Percentiles rank a stretch among this genome's conserved stretches.
Evolutionary conservation across 2,888 invertebrate genomes (phyloP).

Genomic region (Poecilus cupreus): DNA sequence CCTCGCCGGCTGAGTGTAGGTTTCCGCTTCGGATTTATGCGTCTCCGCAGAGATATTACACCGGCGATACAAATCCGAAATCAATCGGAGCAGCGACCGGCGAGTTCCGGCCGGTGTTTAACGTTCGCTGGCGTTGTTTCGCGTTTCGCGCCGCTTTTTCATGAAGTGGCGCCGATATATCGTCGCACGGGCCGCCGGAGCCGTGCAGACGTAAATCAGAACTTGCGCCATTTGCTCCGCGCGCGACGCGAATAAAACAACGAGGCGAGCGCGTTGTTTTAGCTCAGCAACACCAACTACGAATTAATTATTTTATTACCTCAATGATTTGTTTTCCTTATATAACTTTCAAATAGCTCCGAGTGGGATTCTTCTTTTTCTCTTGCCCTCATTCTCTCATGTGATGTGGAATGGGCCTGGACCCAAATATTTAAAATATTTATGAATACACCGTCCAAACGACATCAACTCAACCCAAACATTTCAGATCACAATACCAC

Average conservation of each 20-base stretch:
- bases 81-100: slow-evolving; percentile 29
- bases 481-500: too few species aligned
- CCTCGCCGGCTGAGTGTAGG: not conserved
- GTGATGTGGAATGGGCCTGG: too few species aligned
- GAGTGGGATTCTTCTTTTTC: too few species aligned
- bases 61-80: slow-evolving; percentile 54
- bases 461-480: too few species aligned
- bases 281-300: not conserved
- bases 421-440: too few species aligned
- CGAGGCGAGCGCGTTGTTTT: not conserved
- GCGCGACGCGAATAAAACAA: slow-evolving; percentile 27
- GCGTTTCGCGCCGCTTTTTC: slow-evolving; percentile 26
- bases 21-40: slow-evolving; percentile 45
- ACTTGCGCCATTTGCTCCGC: slow-evolving; percentile 27
- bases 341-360: too few species aligned
- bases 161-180: slow-evolving; percentile 50
- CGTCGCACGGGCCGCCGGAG: slow-evolving; percentile 30
- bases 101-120: slow-evolving; percentile 41
- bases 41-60: slow-evolving; percentile 51
- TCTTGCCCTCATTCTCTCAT: too few species aligned
- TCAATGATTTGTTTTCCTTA: not conserved
- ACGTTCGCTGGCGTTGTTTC: slow-evolving; percentile 2
- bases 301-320: slow-evolving; percentile 35
- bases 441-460: too few species aligned
- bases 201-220: slow-evolving; percentile 32